phyloP scores from a whole-genome alignment of 2,888 invertebrate genomes.

The Andrena dorsata region DNA sequence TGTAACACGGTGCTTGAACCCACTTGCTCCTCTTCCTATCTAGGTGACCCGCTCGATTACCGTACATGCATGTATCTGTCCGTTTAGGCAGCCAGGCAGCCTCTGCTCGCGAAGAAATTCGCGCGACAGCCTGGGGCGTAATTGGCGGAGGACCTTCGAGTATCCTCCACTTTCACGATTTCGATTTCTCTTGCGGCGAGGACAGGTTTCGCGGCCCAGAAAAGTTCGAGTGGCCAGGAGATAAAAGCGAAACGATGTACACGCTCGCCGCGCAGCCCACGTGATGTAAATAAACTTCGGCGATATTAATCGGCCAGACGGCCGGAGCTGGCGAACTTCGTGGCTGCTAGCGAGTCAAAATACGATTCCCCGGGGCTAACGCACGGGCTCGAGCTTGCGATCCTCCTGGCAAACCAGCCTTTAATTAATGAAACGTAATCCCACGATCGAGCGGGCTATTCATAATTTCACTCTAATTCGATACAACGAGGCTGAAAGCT shows the following conservation, averaged over 20 bases:
- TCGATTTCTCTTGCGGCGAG: background rate
- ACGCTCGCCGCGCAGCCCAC: slow-evolving; percentile 24
- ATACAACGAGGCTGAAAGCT: background rate
- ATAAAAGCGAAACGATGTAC: slow-evolving; percentile 55
- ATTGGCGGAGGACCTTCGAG: background rate
- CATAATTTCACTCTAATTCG: slow-evolving; percentile 15
- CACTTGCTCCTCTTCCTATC: background rate
- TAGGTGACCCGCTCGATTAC: background rate
- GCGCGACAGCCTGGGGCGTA: background rate
- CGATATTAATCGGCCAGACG: slow-evolving; percentile 42
- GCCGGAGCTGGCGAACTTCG: slow-evolving; percentile 16
- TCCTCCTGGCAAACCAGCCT: slow-evolving; percentile 14
- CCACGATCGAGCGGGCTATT: slow-evolving; percentile 32
- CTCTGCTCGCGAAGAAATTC: background rate
- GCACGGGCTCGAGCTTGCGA: background rate
- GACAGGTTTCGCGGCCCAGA: background rate
- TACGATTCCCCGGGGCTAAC: slow-evolving; percentile 36
- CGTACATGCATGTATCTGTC: too few relatives aligned
- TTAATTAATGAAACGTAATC: slow-evolving; percentile 54
- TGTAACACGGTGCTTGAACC: slow-evolving; percentile 43
- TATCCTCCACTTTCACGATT: background rate
- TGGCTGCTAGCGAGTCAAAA: slow-evolving; percentile 27
- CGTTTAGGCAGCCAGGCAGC: background rate
- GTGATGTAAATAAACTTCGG: slow-evolving; percentile 44
- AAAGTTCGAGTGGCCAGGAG: slow-evolving; percentile 14